Conservation (phyloP, 2,113 vertebrate genomes). For the Seriola dumerili region DNA sequence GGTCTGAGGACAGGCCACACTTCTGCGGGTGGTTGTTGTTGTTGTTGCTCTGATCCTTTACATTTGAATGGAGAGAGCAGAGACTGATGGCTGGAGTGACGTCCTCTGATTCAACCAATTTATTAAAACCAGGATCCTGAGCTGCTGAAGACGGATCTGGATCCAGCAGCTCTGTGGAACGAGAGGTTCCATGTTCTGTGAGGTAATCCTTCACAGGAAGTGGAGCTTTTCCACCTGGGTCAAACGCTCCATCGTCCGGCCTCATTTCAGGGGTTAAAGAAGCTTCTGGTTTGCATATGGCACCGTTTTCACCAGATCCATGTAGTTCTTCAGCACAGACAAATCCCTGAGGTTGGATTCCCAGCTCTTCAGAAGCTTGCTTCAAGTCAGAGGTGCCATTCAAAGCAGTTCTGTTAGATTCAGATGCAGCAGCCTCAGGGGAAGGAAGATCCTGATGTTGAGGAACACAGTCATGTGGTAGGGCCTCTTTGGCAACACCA, state of each 20-base stretch:
- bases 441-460: neutral
- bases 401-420: neutral
- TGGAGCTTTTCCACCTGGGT: slow-evolving; percentile 58
- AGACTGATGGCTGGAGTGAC: neutral
- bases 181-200: neutral
- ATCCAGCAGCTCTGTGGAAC: slow-evolving; percentile 2
- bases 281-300: slow-evolving; percentile 15
- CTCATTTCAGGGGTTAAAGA: slow-evolving; percentile 28
- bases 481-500: neutral
- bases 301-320: neutral
- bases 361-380: neutral
- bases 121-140: neutral
- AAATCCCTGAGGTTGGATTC: neutral
- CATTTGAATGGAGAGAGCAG: slow-evolving; percentile 4
- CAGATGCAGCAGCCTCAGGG: neutral
- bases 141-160: neutral
- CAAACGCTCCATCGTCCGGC: slow-evolving; percentile 61
- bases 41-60: slow-evolving; percentile 58
- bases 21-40: slow-evolving; percentile 51
- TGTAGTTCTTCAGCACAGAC: neutral
- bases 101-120: slow-evolving; percentile 18
- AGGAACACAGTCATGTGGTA: neutral
- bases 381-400: neutral
- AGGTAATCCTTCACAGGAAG: neutral
- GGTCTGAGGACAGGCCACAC: neutral